A percentile compares a stretch with the other conserved stretches of the same genome.
Evolutionary conservation across 2,113 vertebrate genomes (phyloP).

Genomic region (Hippocampus guttulatus): DNA sequence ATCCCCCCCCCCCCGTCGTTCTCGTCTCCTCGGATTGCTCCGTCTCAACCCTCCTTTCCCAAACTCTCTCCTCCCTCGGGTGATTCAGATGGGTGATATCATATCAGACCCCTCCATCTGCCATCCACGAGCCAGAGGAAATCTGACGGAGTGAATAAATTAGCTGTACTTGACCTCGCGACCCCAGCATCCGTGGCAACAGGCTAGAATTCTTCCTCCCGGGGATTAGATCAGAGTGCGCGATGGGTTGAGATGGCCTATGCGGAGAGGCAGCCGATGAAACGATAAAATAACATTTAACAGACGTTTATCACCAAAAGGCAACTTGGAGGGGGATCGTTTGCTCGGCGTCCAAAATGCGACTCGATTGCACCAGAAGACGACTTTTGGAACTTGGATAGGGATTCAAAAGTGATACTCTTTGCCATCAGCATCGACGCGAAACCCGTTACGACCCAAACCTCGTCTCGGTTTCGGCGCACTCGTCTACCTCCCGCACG

Average conservation of each 20-base stretch:
- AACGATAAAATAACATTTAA: slow-evolving; percentile 59
- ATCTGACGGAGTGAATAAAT: slow-evolving; percentile 82
- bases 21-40: slow-evolving; percentile 52
- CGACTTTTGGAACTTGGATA: slow-evolving; percentile 9
- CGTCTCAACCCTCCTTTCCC: slow-evolving; percentile 33
- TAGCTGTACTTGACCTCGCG: slow-evolving; percentile 75
- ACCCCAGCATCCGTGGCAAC: slow-evolving; percentile 60
- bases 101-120: slow-evolving; percentile 76
- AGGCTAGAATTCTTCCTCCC: slow-evolving; percentile 57
- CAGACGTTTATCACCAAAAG: slow-evolving; percentile 63
- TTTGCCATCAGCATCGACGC: slow-evolving; percentile 68
- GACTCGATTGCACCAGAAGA: slow-evolving; percentile 18
- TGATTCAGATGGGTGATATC: slow-evolving; percentile 73
- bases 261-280: slow-evolving; percentile 50
- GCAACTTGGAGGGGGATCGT: slow-evolving; percentile 60
- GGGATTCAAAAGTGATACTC: neutral
- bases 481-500: slow-evolving; percentile 36
- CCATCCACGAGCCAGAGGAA: slow-evolving; percentile 69
- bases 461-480: slow-evolving; percentile 67
- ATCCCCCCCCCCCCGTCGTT: slow-evolving; percentile 51
- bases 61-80: slow-evolving; percentile 51
- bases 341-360: slow-evolving; percentile 46
- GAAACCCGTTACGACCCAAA: slow-evolving; percentile 74
- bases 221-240: slow-evolving; percentile 60
- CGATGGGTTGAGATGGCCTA: slow-evolving; percentile 56